These are phyloP conservation scores for Athrips mouffetella DNA, from an alignment of 2,888 invertebrate species.

Conservation along the genomic window DNA sequence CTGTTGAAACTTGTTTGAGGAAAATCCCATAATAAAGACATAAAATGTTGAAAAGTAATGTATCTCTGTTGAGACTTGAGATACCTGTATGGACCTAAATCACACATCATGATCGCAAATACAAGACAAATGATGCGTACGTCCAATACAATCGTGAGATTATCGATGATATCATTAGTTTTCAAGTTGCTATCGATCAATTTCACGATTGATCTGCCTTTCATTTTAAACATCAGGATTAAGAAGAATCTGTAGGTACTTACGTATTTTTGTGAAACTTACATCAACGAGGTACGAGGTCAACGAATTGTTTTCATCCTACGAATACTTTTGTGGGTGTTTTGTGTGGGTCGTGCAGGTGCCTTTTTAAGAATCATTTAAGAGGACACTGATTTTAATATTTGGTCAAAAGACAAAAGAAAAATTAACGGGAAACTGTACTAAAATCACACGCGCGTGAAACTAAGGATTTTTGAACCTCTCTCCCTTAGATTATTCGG, in stretches of 20 bases:
- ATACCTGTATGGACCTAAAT: neutral
- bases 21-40: neutral
- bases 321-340: slow-evolving; percentile 33
- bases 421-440: too few relatives aligned
- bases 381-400: too few relatives aligned
- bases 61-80: neutral
- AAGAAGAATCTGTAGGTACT: slow-evolving; percentile 17
- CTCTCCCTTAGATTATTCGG: too few relatives aligned
- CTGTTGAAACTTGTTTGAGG: neutral
- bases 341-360: slow-evolving; percentile 25
- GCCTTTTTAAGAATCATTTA: neutral
- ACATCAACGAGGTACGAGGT: slow-evolving; percentile 33
- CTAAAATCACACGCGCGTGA: too few relatives aligned
- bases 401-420: too few relatives aligned
- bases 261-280: neutral
- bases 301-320: slow-evolving; percentile 32
- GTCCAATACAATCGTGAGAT: slow-evolving; percentile 27
- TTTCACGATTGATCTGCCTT: slow-evolving; percentile 29
- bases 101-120: slow-evolving; percentile 25
- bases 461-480: too few relatives aligned
- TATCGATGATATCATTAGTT: slow-evolving; percentile 30
- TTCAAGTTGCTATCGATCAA: slow-evolving; percentile 33
- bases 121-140: slow-evolving; percentile 29
- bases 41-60: neutral
- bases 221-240: too few relatives aligned